A percentile compares a stretch with the other conserved stretches of the same genome.
phyloP scores from a whole-genome alignment of 2,797 vertebrate genomes.

The Ctenosaura bakeri region DNA sequence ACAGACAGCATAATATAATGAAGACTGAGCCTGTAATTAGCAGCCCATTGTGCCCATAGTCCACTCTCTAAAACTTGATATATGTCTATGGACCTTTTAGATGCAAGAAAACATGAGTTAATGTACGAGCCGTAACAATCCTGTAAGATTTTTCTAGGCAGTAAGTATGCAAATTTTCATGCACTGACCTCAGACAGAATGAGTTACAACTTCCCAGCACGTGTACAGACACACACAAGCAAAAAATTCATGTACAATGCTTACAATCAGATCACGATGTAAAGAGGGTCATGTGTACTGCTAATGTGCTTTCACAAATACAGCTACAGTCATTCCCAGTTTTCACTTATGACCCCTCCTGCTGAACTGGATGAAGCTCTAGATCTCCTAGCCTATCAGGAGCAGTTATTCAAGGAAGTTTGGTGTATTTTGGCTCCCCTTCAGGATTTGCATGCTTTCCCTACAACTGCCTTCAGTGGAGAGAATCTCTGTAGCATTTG shows the following conservation, averaged over 20 bases:
- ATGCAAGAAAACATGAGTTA: no score
- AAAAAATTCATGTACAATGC: neutral
- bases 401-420: neutral
- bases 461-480: neutral
- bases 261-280: neutral
- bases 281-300: neutral
- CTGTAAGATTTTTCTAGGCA: neutral
- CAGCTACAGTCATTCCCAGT: neutral
- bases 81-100: neutral
- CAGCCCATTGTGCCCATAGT: neutral
- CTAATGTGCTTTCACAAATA: neutral
- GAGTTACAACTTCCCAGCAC: neutral
- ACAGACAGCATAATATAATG: neutral
- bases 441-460: neutral
- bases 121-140: neutral
- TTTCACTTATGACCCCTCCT: neutral
- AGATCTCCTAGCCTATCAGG: neutral
- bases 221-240: neutral
- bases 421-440: neutral
- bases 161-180: neutral
- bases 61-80: neutral
- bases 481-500: conserved; percentile 16
- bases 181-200: neutral
- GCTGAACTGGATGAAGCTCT: neutral
- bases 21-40: neutral